A percentile compares a stretch with the other conserved stretches of the same genome.
These are phyloP conservation scores for Drosophila affinis DNA, from an alignment of 2,888 invertebrate species.

Conservation along the genomic window DNA sequence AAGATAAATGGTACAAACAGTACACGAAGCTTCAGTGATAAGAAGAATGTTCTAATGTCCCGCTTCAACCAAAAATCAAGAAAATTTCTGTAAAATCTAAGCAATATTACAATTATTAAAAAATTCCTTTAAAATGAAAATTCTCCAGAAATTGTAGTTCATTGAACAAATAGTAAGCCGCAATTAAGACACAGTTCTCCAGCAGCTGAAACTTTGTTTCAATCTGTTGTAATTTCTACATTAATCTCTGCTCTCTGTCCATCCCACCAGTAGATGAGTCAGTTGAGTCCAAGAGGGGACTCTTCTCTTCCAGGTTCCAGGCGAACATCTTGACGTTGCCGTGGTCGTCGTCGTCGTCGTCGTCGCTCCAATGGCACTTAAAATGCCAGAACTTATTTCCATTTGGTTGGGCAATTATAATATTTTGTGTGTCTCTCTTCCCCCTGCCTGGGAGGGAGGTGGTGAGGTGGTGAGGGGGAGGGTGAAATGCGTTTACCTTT, in stretches of 20 bases:
- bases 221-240: constrained; percentile 1
- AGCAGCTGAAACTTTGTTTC: background rate
- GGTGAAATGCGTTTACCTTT: constrained; percentile 65
- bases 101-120: background rate
- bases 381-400: constrained; percentile 77
- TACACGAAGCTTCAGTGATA: constrained; percentile 11
- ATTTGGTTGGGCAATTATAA: constrained; percentile 79
- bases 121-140: too few species aligned
- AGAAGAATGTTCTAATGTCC: constrained; percentile 2
- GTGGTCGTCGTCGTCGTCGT: constrained; percentile 47
- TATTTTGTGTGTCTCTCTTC: constrained; percentile 65
- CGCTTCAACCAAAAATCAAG: too few species aligned
- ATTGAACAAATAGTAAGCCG: too few species aligned
- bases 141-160: too few species aligned
- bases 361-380: constrained; percentile 66
- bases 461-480: constrained; percentile 16
- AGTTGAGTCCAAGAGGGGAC: constrained; percentile 7
- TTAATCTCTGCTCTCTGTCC: constrained; percentile 18
- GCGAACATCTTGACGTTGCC: constrained; percentile 59
- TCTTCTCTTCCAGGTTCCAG: constrained; percentile 14
- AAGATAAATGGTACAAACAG: constrained; percentile 3
- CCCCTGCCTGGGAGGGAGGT: background rate
- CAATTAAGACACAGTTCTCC: background rate
- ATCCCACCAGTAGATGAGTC: constrained; percentile 22
- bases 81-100: background rate